Percentiles rank a stretch among this genome's conserved stretches.
phyloP scores from a whole-genome alignment of 2,888 invertebrate species.

The Trissolcus japonicus region DNA sequence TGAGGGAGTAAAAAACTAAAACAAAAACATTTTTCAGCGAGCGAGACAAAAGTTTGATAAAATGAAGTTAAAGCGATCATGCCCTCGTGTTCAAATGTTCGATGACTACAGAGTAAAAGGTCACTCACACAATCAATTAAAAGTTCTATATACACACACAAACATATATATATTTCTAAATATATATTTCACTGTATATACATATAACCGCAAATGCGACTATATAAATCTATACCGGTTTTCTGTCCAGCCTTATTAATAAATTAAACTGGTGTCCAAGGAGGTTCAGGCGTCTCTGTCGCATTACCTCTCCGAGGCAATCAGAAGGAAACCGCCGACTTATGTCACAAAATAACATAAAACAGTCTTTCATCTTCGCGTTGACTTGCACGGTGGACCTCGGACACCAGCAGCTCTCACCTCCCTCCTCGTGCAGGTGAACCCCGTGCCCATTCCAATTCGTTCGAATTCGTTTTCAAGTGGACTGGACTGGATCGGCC shows the following conservation, averaged over 20 bases:
- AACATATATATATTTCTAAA: conserved; percentile 17
- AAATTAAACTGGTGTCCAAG: conserved; percentile 68
- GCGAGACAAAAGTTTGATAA: conserved; percentile 13
- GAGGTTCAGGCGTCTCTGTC: conserved; percentile 63
- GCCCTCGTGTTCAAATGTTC: conserved; percentile 29
- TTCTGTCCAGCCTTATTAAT: conserved; percentile 69
- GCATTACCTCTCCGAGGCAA: conserved; percentile 8
- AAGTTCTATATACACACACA: conserved; percentile 17
- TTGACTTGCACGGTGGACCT: conserved; percentile 22
- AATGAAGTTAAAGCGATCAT: conserved; percentile 12
- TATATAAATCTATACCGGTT: conserved; percentile 68
- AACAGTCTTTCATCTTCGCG: conserved; percentile 37
- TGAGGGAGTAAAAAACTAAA: conserved; percentile 18
- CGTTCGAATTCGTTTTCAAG: conserved; percentile 51
- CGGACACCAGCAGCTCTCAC: conserved; percentile 34
- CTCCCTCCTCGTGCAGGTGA: conserved; percentile 7
- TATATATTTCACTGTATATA: conserved; percentile 19
- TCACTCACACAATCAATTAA: conserved; percentile 28
- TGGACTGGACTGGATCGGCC: conserved; percentile 33
- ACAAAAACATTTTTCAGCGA: background rate
- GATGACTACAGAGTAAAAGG: conserved; percentile 26
- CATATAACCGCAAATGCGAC: conserved; percentile 56
- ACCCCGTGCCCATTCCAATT: conserved; percentile 48
- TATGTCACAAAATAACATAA: conserved; percentile 42
- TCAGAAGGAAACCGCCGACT: conserved; percentile 36